Conservation (phyloP, 2,888 invertebrate species). For the Sisyra terminalis region DNA sequence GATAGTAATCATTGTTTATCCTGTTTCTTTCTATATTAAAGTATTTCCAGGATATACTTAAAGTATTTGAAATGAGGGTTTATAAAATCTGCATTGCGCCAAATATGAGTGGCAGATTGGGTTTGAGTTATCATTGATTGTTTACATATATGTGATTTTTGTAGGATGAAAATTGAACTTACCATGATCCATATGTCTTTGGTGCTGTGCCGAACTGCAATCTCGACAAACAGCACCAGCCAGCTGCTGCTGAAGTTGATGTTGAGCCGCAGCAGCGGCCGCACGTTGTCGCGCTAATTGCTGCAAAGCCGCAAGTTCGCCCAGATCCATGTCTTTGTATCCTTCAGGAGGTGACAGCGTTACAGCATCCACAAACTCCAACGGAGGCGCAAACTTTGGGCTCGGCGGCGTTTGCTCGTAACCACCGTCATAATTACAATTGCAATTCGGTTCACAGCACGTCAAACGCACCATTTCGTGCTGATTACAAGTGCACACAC, state of each 20-base stretch:
- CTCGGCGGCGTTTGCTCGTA: slow-evolving; percentile 27
- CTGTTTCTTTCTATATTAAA: too few relatives aligned
- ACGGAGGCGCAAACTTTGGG: slow-evolving; percentile 46
- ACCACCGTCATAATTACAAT: slow-evolving; percentile 21
- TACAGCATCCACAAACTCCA: slow-evolving; percentile 63
- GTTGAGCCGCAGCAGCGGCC: slow-evolving; percentile 14
- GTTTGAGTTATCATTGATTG: background rate
- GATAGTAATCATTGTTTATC: too few relatives aligned
- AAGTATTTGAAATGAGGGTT: background rate
- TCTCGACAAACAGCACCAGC: slow-evolving; percentile 24
- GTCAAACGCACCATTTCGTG: slow-evolving; percentile 45
- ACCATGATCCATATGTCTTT: slow-evolving; percentile 17
- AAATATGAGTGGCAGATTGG: too few relatives aligned
- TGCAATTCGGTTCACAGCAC: slow-evolving; percentile 52
- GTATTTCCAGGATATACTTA: background rate
- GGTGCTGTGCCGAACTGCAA: slow-evolving; percentile 23
- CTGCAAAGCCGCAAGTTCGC: slow-evolving; percentile 43
- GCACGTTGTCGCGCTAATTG: slow-evolving; percentile 31
- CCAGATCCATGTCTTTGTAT: slow-evolving; percentile 68
- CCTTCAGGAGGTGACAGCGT: slow-evolving; percentile 84
- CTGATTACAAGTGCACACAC: slow-evolving; percentile 53
- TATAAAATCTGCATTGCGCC: background rate
- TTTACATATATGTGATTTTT: background rate
- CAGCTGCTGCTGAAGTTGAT: slow-evolving; percentile 8
- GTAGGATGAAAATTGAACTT: slow-evolving; percentile 11